A percentile compares a stretch with the other conserved stretches of the same genome.
Conservation (phyloP, 2,888 invertebrate species). For the Callinectes sapidus region DNA sequence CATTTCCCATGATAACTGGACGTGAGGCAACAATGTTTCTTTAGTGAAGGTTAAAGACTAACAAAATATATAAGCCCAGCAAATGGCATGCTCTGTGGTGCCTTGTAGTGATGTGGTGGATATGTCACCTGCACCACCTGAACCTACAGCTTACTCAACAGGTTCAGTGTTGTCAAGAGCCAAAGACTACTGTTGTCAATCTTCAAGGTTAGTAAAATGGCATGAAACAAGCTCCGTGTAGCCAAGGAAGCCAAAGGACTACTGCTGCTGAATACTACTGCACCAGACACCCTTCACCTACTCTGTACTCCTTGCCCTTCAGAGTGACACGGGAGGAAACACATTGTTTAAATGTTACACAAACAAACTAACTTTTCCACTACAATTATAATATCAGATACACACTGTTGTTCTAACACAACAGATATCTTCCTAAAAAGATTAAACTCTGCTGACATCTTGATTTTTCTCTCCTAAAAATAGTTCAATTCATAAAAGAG, state of each 20-base stretch:
- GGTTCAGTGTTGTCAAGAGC: background rate
- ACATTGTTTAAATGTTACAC: background rate
- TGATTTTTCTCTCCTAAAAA: no score
- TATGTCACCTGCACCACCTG: background rate
- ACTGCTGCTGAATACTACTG: conserved; percentile 25
- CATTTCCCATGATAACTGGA: no score
- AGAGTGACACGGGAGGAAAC: background rate
- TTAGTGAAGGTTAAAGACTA: no score
- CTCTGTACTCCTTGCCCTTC: conserved; percentile 45
- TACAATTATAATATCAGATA: background rate
- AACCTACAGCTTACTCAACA: background rate
- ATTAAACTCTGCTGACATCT: background rate
- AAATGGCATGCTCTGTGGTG: no score
- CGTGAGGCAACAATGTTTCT: no score
- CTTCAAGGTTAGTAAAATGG: background rate
- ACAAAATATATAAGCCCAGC: no score
- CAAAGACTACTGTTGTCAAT: background rate
- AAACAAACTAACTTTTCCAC: background rate
- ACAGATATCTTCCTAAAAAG: background rate
- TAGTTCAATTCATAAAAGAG: no score
- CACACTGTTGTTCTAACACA: background rate
- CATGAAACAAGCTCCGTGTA: background rate
- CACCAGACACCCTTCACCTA: conserved; percentile 37
- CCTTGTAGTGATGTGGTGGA: no score
- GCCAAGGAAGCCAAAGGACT: background rate